Percentiles rank a stretch among this genome's conserved stretches.
These are phyloP conservation scores for Cheilosia urbana DNA, from an alignment of 2,888 invertebrate species.

Conservation along the genomic window DNA sequence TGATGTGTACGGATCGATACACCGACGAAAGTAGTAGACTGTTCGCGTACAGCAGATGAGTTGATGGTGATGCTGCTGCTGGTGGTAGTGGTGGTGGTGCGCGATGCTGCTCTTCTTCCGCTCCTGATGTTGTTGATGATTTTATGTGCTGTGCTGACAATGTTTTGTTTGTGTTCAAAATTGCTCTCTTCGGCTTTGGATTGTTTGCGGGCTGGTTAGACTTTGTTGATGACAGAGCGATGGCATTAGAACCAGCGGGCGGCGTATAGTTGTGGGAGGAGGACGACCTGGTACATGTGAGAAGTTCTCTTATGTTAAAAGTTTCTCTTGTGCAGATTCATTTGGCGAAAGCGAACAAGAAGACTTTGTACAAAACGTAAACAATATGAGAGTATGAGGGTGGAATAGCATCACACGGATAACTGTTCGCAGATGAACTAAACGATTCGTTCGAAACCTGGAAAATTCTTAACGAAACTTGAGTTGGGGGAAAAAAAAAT, in stretches of 20 bases:
- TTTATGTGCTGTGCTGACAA: slow-evolving; percentile 44
- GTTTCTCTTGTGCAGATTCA: slow-evolving; percentile 58
- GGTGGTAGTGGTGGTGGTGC: slow-evolving; percentile 68
- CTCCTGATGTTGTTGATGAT: slow-evolving; percentile 62
- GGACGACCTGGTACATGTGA: slow-evolving; percentile 25
- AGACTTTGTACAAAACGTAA: slow-evolving; percentile 68
- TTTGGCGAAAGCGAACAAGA: slow-evolving; percentile 32
- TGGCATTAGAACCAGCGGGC: slow-evolving; percentile 18
- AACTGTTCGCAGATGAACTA: slow-evolving; percentile 66
- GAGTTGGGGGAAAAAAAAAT: slow-evolving; percentile 48
- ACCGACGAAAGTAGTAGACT: slow-evolving; percentile 74
- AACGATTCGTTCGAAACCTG: slow-evolving; percentile 72
- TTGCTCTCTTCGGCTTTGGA: slow-evolving; percentile 55
- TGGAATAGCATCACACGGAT: slow-evolving; percentile 61
- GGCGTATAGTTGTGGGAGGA: slow-evolving; percentile 28
- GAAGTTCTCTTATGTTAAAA: slow-evolving; percentile 55
- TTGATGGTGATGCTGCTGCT: slow-evolving; percentile 65
- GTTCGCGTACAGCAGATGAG: slow-evolving; percentile 68
- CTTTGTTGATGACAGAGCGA: slow-evolving; percentile 54
- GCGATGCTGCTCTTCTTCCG: slow-evolving; percentile 68
- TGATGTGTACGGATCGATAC: slow-evolving; percentile 75
- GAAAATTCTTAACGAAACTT: slow-evolving; percentile 68
- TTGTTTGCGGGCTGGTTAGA: slow-evolving; percentile 49
- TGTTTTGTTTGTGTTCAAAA: slow-evolving; percentile 59
- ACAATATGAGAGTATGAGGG: slow-evolving; percentile 73